Percentiles rank a stretch among this genome's conserved stretches.
Conservation (phyloP, 2,113 vertebrate species). For the Naja naja region DNA sequence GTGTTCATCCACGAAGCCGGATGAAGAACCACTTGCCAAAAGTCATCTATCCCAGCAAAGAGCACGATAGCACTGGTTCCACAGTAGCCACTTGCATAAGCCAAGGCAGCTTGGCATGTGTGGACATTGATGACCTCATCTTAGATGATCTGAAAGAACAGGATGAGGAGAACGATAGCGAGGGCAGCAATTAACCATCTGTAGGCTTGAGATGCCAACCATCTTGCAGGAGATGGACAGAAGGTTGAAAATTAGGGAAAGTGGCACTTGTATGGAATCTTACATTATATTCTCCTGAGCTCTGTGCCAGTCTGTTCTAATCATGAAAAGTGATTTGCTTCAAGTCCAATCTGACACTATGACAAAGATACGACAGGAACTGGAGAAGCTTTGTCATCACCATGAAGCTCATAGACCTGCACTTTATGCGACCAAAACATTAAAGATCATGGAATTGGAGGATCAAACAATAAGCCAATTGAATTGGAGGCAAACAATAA, state of each 20-base stretch:
- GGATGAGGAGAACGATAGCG: constrained; percentile 37
- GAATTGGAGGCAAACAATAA: neutral
- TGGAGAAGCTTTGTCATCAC: neutral
- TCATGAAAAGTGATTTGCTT: neutral
- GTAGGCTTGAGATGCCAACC: neutral
- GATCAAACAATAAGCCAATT: neutral
- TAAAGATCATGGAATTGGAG: neutral
- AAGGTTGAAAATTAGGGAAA: neutral
- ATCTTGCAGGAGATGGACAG: too few species aligned
- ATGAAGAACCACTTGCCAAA: constrained; percentile 63
- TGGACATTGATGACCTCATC: constrained; percentile 67
- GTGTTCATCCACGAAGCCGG: constrained; percentile 74
- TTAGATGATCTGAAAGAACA: constrained; percentile 69
- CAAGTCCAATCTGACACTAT: neutral
- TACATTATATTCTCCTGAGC: neutral
- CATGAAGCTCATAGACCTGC: neutral
- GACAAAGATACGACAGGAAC: neutral
- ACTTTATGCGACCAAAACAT: neutral
- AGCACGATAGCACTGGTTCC: constrained; percentile 73
- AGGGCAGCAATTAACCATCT: neutral
- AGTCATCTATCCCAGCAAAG: constrained; percentile 67
- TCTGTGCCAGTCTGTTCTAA: neutral
- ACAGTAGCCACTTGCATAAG: constrained; percentile 78
- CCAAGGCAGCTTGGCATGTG: constrained; percentile 66
- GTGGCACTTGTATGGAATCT: neutral